Conservation (phyloP, 2,797 vertebrate genomes). For the Syncerus caffer region DNA sequence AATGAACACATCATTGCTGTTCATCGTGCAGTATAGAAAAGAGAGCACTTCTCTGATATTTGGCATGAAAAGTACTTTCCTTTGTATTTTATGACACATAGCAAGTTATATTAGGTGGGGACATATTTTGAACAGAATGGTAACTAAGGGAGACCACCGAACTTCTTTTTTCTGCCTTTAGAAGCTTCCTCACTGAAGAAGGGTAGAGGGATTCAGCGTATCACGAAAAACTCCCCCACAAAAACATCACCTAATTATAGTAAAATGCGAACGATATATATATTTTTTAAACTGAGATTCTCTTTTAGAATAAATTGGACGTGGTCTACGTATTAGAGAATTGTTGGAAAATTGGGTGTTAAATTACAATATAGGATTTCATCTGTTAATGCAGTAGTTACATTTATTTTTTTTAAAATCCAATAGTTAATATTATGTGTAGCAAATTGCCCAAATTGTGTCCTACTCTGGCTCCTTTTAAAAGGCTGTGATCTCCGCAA, state of each 20-base stretch:
- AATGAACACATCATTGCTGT: conserved; percentile 84
- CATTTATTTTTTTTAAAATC: not conserved
- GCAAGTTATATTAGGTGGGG: conserved; percentile 79
- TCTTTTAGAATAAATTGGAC: conserved; percentile 35
- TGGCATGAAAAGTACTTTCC: conserved; percentile 81
- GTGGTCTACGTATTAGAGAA: not conserved
- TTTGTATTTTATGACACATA: conserved; percentile 84
- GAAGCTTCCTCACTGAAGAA: conserved; percentile 53
- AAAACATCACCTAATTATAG: conserved; percentile 44
- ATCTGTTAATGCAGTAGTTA: not conserved
- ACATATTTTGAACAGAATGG: conserved; percentile 76
- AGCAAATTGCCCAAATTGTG: not conserved
- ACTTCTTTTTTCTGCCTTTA: conserved; percentile 55
- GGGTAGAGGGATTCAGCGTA: not conserved
- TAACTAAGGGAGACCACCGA: conserved; percentile 69
- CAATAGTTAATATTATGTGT: not conserved
- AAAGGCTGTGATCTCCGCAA: conserved; percentile 3
- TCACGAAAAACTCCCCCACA: not conserved
- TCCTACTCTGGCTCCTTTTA: not conserved
- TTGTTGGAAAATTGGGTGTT: conserved; percentile 30
- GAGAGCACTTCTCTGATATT: conserved; percentile 80
- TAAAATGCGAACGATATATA: conserved; percentile 7
- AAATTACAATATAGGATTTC: conserved; percentile 42
- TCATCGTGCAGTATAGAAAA: conserved; percentile 78
- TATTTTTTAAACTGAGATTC: conserved; percentile 25